Conservation (phyloP, 1,140 invertebrate genomes). For the Drosophila sp. region DNA sequence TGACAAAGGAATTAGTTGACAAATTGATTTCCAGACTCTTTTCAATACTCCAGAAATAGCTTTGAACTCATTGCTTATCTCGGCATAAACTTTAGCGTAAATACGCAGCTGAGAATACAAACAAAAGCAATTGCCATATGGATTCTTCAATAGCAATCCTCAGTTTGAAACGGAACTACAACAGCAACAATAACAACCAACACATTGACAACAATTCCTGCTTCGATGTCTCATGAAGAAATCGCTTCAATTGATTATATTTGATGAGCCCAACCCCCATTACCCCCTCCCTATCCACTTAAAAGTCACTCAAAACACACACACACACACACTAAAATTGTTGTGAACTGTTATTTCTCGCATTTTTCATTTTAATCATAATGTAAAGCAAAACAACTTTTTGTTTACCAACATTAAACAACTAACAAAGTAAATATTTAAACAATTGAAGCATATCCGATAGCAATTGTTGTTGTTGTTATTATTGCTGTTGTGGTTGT, state of each 20-base stretch:
- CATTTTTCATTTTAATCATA: constrained; percentile 62
- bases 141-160: constrained; percentile 8
- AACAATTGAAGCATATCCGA: constrained; percentile 54
- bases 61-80: constrained; percentile 30
- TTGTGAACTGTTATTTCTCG: constrained; percentile 51
- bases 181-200: constrained; percentile 24
- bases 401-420: constrained; percentile 66
- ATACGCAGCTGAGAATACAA: constrained; percentile 45
- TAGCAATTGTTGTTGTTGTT: constrained; percentile 24
- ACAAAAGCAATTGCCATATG: constrained; percentile 28
- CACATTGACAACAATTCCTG: constrained; percentile 16
- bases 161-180: constrained; percentile 1
- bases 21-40: not conserved
- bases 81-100: constrained; percentile 11
- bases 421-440: constrained; percentile 66
- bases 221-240: constrained; percentile 31
- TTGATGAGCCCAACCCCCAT: constrained; percentile 23
- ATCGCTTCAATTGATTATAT: constrained; percentile 58
- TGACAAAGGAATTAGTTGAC: not conserved
- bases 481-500: constrained; percentile 38
- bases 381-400: constrained; percentile 49
- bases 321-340: constrained; percentile 49
- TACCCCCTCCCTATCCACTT: not conserved
- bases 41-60: not conserved
- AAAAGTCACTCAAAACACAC: constrained; percentile 36